These are phyloP conservation scores for Oreochromis spilurus DNA, from an alignment of 2,113 vertebrate species.

Conservation along the genomic window DNA sequence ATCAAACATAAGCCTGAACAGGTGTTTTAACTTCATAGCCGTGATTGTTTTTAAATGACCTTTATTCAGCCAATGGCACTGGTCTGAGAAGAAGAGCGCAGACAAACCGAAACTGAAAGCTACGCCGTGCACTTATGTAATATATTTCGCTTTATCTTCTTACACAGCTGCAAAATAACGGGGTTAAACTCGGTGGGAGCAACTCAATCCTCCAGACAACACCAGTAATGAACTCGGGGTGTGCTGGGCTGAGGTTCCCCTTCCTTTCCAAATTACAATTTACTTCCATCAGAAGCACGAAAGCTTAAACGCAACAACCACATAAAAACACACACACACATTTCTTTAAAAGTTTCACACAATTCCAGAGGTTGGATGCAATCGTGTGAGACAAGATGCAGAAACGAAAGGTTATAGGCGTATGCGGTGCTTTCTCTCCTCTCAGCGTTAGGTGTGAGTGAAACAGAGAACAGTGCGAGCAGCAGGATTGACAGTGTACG, in stretches of 20 bases:
- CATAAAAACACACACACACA: not conserved
- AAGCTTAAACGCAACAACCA: not conserved
- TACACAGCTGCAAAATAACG: not conserved
- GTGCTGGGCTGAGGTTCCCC: not conserved
- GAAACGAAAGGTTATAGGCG: constrained; percentile 3
- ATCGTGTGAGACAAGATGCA: not conserved
- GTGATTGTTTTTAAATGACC: not conserved
- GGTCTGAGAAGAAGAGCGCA: not conserved
- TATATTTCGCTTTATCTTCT: not conserved
- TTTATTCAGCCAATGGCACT: not conserved
- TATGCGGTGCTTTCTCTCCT: not conserved
- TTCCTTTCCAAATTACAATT: not conserved
- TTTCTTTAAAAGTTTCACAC: not conserved
- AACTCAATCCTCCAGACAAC: not conserved
- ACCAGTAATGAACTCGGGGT: not conserved
- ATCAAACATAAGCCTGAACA: not conserved
- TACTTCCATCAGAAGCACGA: not conserved
- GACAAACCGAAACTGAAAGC: constrained; percentile 39
- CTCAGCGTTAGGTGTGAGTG: not conserved
- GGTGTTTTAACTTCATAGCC: not conserved
- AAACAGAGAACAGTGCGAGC: constrained; percentile 12
- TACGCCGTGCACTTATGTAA: not conserved
- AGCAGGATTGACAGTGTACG: constrained; percentile 81
- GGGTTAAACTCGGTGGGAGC: not conserved
- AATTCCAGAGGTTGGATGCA: not conserved